Percentiles rank a stretch among this genome's conserved stretches.
Conservation (phyloP, 2,888 invertebrate genomes). For the Rotaria magnacalcarata region DNA sequence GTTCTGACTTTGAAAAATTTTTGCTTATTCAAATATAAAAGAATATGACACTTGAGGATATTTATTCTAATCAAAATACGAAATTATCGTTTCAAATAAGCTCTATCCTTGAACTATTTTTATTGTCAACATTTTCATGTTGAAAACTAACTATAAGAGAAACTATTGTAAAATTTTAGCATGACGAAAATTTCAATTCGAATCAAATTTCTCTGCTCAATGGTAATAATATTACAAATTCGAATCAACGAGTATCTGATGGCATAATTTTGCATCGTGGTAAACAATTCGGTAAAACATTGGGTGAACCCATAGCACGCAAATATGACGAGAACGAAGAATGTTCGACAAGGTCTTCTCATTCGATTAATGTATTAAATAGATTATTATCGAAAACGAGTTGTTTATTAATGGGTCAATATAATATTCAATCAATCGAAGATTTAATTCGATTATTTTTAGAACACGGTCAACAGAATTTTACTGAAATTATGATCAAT, state of each 20-base stretch:
- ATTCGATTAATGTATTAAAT: not conserved
- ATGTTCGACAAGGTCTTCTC: not conserved
- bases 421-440: not conserved
- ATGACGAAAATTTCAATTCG: not conserved
- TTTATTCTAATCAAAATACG: no score
- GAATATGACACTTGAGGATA: no score
- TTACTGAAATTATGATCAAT: not conserved
- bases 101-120: no score
- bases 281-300: not conserved
- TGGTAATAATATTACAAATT: not conserved
- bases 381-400: not conserved
- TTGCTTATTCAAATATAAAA: no score
- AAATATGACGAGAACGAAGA: not conserved
- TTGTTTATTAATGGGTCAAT: not conserved
- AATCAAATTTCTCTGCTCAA: not conserved
- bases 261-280: not conserved
- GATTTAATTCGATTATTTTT: not conserved
- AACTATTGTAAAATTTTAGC: not conserved
- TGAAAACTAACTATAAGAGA: no score
- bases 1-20: no score
- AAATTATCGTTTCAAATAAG: no score
- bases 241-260: not conserved
- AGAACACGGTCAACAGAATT: not conserved
- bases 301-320: not conserved
- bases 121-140: no score